Base-by-base conservation (phyloP, 2,797 vertebrate species). In the Hoplostethus atlanticus region DNA sequence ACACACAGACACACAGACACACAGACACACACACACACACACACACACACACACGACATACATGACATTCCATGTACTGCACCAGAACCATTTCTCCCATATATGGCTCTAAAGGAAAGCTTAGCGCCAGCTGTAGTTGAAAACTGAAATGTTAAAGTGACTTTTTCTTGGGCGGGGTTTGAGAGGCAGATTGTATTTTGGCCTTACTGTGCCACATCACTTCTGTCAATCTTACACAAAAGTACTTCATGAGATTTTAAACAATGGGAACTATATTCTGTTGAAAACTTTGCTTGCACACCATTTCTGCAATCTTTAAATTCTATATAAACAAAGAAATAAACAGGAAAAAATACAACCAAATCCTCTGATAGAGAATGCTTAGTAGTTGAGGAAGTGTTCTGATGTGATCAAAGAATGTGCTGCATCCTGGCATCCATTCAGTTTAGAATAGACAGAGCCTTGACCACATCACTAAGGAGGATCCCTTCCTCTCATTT, bases 31-130 rank as follows among this genome's bases (percentile, higher is more conserved):
- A 84, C 28, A 34, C 28, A 17, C 3, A 17, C 60, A 31, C 6
- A 13, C 5, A 4, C 9, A 28, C 28, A 11, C 40, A 61, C 40
- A 61, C 28, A 21, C 42, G 54, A 77, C 83, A 87, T 82, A 81
- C 75, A 82, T 90, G 88, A 83, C 83, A 89, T 91, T 92, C 88
- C 87, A 83, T 72, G 58, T 79, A 73, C 63, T 62, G 16, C 38
- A 59, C 58, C 73, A 77, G 68, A 76, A 75, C 56, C 73, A 53
- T 85, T 90, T 87, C 81, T 88, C 48, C 91, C 88, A 83, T 93
- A 88, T 92, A 92, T 82, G 90, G 89, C 48, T 70, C 54, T 61
- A 60, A 59, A 76, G 16, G 31, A 62, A 54, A 40, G 70, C 68
- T 56, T 64, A 73, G 51, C 40, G 30, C 31, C 46, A 70, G 74